Base-by-base conservation (phyloP, 2,888 invertebrate species). In the Scaptomyza cyrtandrae region DNA sequence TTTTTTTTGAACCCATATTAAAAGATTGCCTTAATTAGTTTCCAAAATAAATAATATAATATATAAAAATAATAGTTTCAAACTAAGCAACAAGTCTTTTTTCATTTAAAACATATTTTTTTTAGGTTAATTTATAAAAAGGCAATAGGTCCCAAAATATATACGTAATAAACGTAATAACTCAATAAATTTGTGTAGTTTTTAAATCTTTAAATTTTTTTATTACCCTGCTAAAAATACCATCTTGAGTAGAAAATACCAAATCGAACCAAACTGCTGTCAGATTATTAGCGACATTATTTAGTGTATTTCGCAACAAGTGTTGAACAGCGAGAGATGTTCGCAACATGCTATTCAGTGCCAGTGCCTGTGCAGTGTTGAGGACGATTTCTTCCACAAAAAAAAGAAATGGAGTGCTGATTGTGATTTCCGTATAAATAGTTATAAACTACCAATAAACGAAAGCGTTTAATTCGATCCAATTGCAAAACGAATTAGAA, bases 381-480 rank as follows among this genome's bases (percentile, higher is more conserved):
- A 75, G 70, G 75, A 61, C 74, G 71, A 71, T 69, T 80, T 80
- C 71, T 63, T 68, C 71, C 76, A 69, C 62, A 78, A 56, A 66
- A 71, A 82, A 71, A 61, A 74, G 62, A 72, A 69, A 71, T 86
- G 78, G 78, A 80, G 86, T 85, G 86, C 85, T 84, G 78, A 82
- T 87, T 78, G 88, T 87, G 79, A 77, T 85, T 72, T 67, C 60
- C 59, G 56, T 73, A 63, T 73, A 62, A 73, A 41, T 63, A 77
- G 52, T 60, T 67, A 50, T 44, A 50, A 72, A 55, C 39, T 31
- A 50, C 29, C 59, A 52, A 33, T 14, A 33, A 76, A 68, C 56
- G 46, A 63, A 53, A 39, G 45, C 41, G 24, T 35, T 41, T 49
- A 19, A 64, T 49, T 57, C 24, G 39, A 35, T 53, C 11, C 35